These are phyloP conservation scores for Urophycis tenuis DNA, from an alignment of 2,797 vertebrate species.

Conservation along the genomic window DNA sequence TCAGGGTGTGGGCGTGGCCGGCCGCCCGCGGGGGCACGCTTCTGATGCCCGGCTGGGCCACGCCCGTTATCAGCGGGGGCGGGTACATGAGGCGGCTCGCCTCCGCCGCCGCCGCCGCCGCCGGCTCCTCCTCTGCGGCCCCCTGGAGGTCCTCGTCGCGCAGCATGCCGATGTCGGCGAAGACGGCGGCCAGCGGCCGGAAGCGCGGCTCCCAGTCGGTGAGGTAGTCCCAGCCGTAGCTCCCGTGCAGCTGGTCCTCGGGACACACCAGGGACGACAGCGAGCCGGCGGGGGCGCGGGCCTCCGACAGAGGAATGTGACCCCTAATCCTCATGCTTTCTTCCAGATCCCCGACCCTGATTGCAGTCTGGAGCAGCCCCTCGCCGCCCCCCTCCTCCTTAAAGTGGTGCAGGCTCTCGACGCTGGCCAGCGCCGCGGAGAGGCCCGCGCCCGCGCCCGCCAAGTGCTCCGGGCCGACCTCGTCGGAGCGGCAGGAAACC, in stretches of 20 bases:
- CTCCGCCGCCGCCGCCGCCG: conserved; percentile 57
- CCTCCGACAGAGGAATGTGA: conserved; percentile 53
- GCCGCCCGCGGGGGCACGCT: conserved; percentile 78
- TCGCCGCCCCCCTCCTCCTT: conserved; percentile 69
- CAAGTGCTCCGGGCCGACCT: conserved; percentile 52
- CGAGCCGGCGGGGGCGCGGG: conserved; percentile 54
- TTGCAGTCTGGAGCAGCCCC: conserved; percentile 55
- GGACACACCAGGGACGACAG: conserved; percentile 58
- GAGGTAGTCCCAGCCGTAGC: conserved; percentile 72
- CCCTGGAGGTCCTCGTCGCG: conserved; percentile 74
- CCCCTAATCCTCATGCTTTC: conserved; percentile 58
- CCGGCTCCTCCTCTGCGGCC: conserved; percentile 54
- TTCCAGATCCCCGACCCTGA: conserved; percentile 58
- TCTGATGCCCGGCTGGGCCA: conserved; percentile 82
- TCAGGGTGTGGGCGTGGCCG: conserved; percentile 40
- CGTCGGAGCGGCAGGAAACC: conserved; percentile 70
- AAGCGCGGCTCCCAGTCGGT: conserved; percentile 82
- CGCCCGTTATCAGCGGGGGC: conserved; percentile 82
- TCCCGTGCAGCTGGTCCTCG: conserved; percentile 59
- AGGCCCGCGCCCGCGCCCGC: conserved; percentile 43
- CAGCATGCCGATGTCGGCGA: conserved; percentile 82
- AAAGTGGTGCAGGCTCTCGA: conserved; percentile 65
- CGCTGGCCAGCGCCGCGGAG: conserved; percentile 55
- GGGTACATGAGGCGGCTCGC: conserved; percentile 73
- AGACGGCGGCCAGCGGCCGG: conserved; percentile 79